Evolutionary conservation across 2,888 invertebrate species (phyloP).

Genomic region (Phortica magna): DNA sequence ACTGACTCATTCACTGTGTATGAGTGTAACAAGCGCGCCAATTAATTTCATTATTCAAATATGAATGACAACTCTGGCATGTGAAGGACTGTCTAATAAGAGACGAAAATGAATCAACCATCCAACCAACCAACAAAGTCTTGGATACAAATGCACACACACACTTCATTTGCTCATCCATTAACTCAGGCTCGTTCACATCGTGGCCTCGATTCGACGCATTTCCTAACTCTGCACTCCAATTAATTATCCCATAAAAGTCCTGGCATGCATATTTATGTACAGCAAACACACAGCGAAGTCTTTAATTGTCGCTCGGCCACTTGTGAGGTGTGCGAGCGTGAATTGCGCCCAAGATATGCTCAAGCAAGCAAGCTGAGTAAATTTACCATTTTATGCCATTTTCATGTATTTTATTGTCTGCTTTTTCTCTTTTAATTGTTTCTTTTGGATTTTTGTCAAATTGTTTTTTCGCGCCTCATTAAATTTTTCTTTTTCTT

Average conservation of each 20-base stretch:
- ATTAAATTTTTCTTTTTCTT: slow-evolving; percentile 42
- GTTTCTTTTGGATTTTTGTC: slow-evolving; percentile 47
- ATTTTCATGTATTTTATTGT: slow-evolving; percentile 48
- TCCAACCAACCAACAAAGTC: no score
- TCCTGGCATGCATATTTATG: slow-evolving; percentile 26
- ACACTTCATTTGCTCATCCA: not conserved
- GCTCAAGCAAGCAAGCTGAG: no score
- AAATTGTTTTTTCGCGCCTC: slow-evolving; percentile 59
- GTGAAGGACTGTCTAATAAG: slow-evolving; percentile 28
- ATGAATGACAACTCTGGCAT: slow-evolving; percentile 24
- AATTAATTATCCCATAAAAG: slow-evolving; percentile 46
- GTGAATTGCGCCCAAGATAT: slow-evolving; percentile 1
- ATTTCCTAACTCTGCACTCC: slow-evolving; percentile 34
- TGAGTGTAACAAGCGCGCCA: slow-evolving; percentile 34
- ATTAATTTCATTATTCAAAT: slow-evolving; percentile 66
- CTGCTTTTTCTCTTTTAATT: slow-evolving; percentile 56
- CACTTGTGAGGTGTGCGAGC: not conserved
- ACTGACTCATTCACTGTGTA: not conserved
- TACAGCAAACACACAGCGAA: not conserved
- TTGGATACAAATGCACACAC: not conserved
- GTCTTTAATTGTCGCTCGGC: not conserved
- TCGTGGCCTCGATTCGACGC: not conserved
- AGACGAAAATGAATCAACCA: not conserved
- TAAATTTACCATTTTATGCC: not conserved
- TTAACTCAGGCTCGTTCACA: not conserved